phyloP scores from a whole-genome alignment of 2,888 invertebrate species.

The Macrosiphum euphorbiae region DNA sequence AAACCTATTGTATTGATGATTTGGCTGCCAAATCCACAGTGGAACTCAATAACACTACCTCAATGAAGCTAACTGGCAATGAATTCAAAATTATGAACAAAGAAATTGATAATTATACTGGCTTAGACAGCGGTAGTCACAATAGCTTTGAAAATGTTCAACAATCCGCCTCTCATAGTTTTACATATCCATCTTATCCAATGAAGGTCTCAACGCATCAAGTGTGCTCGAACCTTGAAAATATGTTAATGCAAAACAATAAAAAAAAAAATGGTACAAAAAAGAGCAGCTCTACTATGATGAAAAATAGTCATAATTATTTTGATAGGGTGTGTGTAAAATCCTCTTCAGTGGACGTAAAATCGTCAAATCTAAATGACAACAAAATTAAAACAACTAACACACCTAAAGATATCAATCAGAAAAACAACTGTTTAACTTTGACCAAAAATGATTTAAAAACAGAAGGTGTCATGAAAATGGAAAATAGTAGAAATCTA shows the following conservation, averaged over 20 bases:
- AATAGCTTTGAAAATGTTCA: neutral
- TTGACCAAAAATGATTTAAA: neutral
- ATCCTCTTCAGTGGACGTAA: neutral
- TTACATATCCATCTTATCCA: neutral
- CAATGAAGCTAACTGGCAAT: neutral
- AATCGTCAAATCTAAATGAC: neutral
- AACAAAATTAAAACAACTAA: neutral
- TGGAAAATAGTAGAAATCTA: neutral
- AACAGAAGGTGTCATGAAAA: neutral
- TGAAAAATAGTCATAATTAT: neutral
- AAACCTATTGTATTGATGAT: neutral
- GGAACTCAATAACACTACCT: neutral
- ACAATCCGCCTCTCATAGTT: neutral
- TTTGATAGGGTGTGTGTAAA: neutral
- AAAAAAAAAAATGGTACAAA: neutral
- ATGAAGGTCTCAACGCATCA: neutral
- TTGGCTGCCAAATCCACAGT: neutral
- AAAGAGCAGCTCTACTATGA: neutral
- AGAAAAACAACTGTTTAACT: neutral
- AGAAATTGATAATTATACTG: neutral
- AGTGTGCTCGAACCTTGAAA: neutral
- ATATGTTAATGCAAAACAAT: neutral
- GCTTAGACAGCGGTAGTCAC: neutral
- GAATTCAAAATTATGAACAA: neutral
- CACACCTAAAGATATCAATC: too few species aligned